These are phyloP conservation scores for Araneus ventricosus DNA, from an alignment of 1,140 invertebrate species.

Conservation along the genomic window DNA sequence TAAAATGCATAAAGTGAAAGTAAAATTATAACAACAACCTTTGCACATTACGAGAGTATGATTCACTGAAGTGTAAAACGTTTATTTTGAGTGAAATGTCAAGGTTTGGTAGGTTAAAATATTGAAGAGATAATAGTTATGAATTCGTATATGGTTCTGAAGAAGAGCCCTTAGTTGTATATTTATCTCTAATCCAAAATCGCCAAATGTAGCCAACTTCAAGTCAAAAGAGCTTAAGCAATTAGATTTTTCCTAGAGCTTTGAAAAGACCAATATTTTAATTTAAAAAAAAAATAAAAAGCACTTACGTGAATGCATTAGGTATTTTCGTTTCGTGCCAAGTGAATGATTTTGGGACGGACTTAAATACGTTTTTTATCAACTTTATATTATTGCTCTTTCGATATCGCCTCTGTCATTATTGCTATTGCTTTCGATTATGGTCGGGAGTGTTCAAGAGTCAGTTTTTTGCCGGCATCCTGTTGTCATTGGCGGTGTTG, in stretches of 20 bases:
- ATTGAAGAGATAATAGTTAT: conserved; percentile 29
- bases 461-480: background rate
- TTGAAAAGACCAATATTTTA: background rate
- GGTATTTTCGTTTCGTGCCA: conserved; percentile 21
- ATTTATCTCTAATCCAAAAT: background rate
- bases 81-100: conserved; percentile 37
- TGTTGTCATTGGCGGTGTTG: conserved; percentile 51
- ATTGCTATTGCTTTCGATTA: conserved; percentile 39
- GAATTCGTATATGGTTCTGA: background rate
- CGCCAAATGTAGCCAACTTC: conserved; percentile 43
- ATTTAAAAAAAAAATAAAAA: background rate
- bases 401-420: conserved; percentile 23
- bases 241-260: background rate
- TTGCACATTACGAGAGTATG: background rate
- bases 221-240: background rate
- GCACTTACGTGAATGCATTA: background rate
- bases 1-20: background rate
- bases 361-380: conserved; percentile 14
- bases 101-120: conserved; percentile 26
- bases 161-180: background rate
- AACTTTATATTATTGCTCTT: background rate
- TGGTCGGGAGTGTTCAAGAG: background rate
- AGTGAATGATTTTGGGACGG: background rate
- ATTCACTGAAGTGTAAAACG: conserved; percentile 7
- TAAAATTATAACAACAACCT: background rate